Percentiles rank a stretch among this genome's conserved stretches.
phyloP scores from a whole-genome alignment of 2,888 invertebrate species.

The Apoda limacodes region DNA sequence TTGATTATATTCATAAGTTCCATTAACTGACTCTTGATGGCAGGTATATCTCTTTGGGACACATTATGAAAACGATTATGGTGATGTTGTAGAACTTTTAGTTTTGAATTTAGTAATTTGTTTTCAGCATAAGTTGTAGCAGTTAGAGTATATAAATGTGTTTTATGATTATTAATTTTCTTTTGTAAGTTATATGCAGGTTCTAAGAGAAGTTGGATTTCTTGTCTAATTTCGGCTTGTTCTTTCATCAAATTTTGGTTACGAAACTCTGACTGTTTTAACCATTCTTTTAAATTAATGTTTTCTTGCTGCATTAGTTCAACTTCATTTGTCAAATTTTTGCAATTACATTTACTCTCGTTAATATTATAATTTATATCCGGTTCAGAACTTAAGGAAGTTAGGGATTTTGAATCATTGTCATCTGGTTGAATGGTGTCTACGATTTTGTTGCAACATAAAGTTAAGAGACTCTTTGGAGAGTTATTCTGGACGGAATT shows the following conservation, averaged over 20 bases:
- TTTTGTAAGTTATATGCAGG: slow-evolving; percentile 46
- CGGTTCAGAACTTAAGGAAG: slow-evolving; percentile 14
- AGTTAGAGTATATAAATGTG: slow-evolving; percentile 50
- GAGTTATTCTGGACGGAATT: slow-evolving; percentile 20
- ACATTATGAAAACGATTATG: slow-evolving; percentile 47
- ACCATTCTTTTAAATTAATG: slow-evolving; percentile 22
- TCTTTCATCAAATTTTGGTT: slow-evolving; percentile 38
- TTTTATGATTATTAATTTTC: slow-evolving; percentile 47
- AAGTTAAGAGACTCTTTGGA: slow-evolving; percentile 45
- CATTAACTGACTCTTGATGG: slow-evolving; percentile 42
- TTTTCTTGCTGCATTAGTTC: slow-evolving; percentile 29
- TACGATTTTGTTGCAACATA: slow-evolving; percentile 43
- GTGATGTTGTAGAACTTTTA: slow-evolving; percentile 50
- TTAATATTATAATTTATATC: slow-evolving; percentile 20
- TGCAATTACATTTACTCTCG: slow-evolving; percentile 15
- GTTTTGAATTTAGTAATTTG: slow-evolving; percentile 45
- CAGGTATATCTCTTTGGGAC: slow-evolving; percentile 53
- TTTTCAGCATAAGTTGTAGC: slow-evolving; percentile 60
- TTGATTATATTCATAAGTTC: slow-evolving; percentile 41
- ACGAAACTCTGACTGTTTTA: slow-evolving; percentile 28
- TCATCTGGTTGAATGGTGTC: slow-evolving; percentile 32
- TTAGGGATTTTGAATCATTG: slow-evolving; percentile 22
- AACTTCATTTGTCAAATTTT: slow-evolving; percentile 16
- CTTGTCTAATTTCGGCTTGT: slow-evolving; percentile 34
- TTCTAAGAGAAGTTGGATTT: slow-evolving; percentile 39